Evolutionary conservation across 1,140 invertebrate genomes (phyloP), one percentile per base, ranked within the genome.

Genomic region (Drosophila cardini): DNA sequence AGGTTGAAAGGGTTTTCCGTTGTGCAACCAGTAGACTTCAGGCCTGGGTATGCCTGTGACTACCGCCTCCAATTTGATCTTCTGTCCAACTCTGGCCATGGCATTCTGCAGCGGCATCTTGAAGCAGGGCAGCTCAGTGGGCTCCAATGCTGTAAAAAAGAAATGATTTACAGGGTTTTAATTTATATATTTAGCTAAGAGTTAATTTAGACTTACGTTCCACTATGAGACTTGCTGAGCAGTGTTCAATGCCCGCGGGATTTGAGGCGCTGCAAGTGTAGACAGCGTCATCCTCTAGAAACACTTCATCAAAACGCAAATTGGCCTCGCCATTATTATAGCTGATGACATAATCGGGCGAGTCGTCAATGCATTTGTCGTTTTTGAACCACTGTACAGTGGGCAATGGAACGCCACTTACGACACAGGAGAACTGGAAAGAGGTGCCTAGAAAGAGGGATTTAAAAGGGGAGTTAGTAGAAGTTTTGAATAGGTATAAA

Each of bases 321-420:
- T 95, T 95, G 9, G 96, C 96, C 15, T 97, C 93, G 62, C 95
- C 94, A 76, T 97, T 95, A 67, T 96, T 95, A 64, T 96, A 97
- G 9, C 93, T 94, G n/a, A 95, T 95, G 13, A 91, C 74, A 56
- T 93, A 94, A 42, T 93, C 92, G 15, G 91, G 93, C 38, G 93
- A 94, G 72, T 93, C 93, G 60, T 94, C 93, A 56, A 95, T 93
- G 71, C 93, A 93, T 57, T 94, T 94, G 13, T 94, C 94, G 74
- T 94, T 93, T 83, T 94, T 94, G 56, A 92, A 95, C 98, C 98
- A 99, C 74, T 94, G 95, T 8, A 98, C 95, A 53, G 95, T 95
- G 15, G 96, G 96, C 45, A 96, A 81, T 2, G 96, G 96, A 92
- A 96, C 95, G 2, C 96, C 96, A 57, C 93, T 94, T 2, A 97